Evolutionary conservation across 2,888 invertebrate genomes (phyloP).

Genomic region (Neuroscelio doddi): DNA sequence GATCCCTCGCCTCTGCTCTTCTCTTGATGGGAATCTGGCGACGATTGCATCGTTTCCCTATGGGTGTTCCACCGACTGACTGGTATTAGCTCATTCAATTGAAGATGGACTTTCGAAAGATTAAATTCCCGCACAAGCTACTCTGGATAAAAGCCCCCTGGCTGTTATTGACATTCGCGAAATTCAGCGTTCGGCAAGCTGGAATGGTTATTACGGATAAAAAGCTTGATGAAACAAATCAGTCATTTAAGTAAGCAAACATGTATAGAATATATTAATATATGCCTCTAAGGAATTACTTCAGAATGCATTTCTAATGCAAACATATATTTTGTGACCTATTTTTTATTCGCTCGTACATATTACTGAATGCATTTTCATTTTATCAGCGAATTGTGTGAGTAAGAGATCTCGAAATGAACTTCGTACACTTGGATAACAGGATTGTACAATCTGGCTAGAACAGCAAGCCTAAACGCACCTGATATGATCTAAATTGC

Average conservation of each 20-base stretch:
- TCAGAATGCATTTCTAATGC: too few relatives aligned
- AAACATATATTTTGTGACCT: too few relatives aligned
- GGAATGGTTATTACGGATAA: neutral
- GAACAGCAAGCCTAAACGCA: too few relatives aligned
- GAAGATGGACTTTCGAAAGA: slow-evolving; percentile 10
- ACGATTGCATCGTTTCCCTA: slow-evolving; percentile 22
- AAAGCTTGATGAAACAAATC: slow-evolving; percentile 7
- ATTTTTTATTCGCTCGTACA: too few relatives aligned
- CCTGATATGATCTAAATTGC: too few relatives aligned
- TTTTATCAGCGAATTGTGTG: too few relatives aligned
- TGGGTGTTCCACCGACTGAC: slow-evolving; percentile 1
- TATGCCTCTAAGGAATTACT: too few relatives aligned
- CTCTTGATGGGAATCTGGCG: slow-evolving; percentile 7
- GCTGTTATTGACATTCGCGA: neutral
- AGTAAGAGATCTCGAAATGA: too few relatives aligned
- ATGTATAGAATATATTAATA: slow-evolving; percentile 1
- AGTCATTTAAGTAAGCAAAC: slow-evolving; percentile 3
- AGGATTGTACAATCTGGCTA: too few relatives aligned
- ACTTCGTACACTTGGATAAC: too few relatives aligned
- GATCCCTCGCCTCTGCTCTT: slow-evolving; percentile 4
- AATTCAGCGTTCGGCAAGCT: neutral
- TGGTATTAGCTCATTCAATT: slow-evolving; percentile 14
- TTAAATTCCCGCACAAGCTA: neutral
- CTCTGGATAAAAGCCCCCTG: neutral
- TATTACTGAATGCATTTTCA: too few relatives aligned